A percentile compares a stretch with the other conserved stretches of the same genome.
Conservation (phyloP, 2,888 invertebrate genomes). For the Hypena proboscidalis region DNA sequence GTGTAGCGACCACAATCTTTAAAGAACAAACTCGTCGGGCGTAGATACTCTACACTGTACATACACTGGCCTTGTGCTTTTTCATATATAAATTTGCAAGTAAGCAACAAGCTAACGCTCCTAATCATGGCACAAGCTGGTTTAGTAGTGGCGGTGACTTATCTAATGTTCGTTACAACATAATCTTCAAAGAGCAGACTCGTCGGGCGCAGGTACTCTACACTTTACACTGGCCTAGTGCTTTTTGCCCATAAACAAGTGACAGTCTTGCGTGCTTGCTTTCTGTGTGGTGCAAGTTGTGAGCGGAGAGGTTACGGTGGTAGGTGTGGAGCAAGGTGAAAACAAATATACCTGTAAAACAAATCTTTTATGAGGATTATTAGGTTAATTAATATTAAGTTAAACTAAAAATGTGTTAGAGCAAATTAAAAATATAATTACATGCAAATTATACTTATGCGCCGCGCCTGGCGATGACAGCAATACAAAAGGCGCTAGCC, state of each 20-base stretch:
- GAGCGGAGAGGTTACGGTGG: constrained; percentile 3
- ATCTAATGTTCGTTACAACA: constrained; percentile 43
- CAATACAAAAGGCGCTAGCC: too few relatives aligned
- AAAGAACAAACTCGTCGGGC: constrained; percentile 47
- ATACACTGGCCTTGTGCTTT: neutral
- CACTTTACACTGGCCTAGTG: constrained; percentile 52
- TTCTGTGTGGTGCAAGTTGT: constrained; percentile 37
- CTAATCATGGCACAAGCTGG: constrained; percentile 1
- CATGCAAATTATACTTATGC: too few relatives aligned
- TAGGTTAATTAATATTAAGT: too few relatives aligned
- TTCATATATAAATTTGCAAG: neutral
- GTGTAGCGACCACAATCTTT: too few relatives aligned
- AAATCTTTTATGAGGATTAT: too few relatives aligned
- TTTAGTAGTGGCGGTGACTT: constrained; percentile 32
- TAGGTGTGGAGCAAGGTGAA: neutral
- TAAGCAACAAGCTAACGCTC: neutral
- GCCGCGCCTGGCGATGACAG: too few relatives aligned
- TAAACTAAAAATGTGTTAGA: too few relatives aligned
- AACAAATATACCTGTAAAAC: neutral
- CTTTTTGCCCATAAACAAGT: constrained; percentile 69
- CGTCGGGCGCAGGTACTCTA: constrained; percentile 47
- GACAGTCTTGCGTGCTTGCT: constrained; percentile 67
- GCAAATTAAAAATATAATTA: too few relatives aligned
- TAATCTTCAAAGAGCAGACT: constrained; percentile 56
- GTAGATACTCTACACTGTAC: neutral